Conservation (phyloP, 1,140 invertebrate species). For the Heliconius eleuchia region DNA sequence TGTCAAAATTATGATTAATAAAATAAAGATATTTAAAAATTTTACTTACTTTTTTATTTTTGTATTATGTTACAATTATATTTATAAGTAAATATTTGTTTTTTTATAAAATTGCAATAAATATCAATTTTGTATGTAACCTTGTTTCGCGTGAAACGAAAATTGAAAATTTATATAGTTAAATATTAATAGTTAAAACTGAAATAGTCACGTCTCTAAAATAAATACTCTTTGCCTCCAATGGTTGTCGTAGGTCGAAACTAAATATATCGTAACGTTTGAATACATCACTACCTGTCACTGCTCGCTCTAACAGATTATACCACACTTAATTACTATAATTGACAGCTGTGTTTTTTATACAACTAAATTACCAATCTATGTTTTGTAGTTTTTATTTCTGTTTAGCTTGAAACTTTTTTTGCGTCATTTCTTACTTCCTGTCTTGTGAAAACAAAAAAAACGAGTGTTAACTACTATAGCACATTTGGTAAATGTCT, state of each 20-base stretch:
- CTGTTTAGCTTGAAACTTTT: neutral
- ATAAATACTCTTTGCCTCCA: slow-evolving; percentile 19
- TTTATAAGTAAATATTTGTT: no score
- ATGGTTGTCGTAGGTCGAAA: slow-evolving; percentile 50
- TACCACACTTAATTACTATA: slow-evolving; percentile 3
- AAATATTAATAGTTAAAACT: neutral
- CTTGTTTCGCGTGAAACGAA: no score
- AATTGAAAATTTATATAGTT: no score
- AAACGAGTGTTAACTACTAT: neutral
- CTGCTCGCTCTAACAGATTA: slow-evolving; percentile 4
- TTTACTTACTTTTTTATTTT: no score
- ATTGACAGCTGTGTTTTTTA: slow-evolving; percentile 9
- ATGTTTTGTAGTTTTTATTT: neutral
- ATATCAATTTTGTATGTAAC: no score
- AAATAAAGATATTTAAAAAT: no score
- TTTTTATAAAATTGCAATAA: no score
- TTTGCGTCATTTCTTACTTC: neutral
- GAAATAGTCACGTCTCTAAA: neutral
- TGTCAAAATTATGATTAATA: no score
- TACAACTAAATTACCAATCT: neutral
- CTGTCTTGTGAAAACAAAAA: neutral
- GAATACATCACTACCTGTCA: slow-evolving; percentile 29
- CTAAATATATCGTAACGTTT: slow-evolving; percentile 43
- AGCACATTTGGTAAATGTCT: neutral
- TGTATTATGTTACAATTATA: no score